Evolutionary conservation across 2,113 vertebrate species (phyloP).

Genomic region (Cyprinus carpio): DNA sequence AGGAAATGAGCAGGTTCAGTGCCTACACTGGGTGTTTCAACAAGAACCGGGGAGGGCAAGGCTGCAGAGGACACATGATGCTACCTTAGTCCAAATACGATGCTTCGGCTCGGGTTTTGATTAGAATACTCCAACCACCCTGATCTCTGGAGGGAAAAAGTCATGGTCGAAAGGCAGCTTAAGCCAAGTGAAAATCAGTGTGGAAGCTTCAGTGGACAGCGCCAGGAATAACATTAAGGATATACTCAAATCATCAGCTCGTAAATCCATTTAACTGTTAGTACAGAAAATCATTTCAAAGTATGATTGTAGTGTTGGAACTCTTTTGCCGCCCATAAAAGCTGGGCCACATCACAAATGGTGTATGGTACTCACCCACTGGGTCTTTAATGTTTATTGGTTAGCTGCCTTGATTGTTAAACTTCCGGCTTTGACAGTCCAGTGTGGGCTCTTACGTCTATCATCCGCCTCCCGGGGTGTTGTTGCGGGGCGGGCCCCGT

Average conservation of each 20-base stretch:
- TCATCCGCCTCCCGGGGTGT: constrained; percentile 90
- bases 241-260: background rate
- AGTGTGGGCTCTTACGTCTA: constrained; percentile 85
- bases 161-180: constrained; percentile 99
- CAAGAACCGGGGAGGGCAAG: constrained; percentile 76
- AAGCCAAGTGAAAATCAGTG: constrained; percentile 86
- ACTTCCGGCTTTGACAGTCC: background rate
- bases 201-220: constrained; percentile 85
- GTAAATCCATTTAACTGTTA: background rate
- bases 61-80: constrained; percentile 84
- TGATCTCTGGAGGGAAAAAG: constrained; percentile 99
- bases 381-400: background rate
- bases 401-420: background rate
- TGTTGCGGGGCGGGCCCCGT: constrained; percentile 84
- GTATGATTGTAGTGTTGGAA: background rate
- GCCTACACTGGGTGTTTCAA: background rate
- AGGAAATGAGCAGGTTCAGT: background rate
- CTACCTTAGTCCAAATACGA: constrained; percentile 99
- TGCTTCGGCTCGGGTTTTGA: constrained; percentile 99
- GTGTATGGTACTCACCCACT: background rate
- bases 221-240: no score
- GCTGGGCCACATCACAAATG: background rate
- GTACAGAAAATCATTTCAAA: background rate
- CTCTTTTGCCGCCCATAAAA: background rate
- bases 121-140: constrained; percentile 99